Conservation (phyloP, 2,797 vertebrate species). For the Syngnathus rostellatus region DNA sequence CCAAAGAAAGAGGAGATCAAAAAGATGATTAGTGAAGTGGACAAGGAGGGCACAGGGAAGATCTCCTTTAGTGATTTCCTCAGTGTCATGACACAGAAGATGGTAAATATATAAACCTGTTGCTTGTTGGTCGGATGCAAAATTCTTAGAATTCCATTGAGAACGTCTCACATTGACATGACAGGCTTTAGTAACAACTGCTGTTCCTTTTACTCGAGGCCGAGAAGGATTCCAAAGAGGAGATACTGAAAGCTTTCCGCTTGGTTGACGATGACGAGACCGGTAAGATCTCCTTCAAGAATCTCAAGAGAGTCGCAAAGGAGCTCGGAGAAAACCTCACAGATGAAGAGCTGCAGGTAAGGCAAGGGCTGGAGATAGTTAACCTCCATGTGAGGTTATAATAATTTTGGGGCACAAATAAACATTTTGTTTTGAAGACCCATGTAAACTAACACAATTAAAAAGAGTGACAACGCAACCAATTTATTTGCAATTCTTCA, state of each 20-base stretch:
- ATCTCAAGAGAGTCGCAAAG: constrained; percentile 86
- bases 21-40: constrained; percentile 86
- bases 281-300: constrained; percentile 90
- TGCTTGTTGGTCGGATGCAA: not conserved
- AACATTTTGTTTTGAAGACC: too few species aligned
- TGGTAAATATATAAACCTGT: constrained; percentile 66
- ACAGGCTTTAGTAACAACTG: not conserved
- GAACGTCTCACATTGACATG: not conserved
- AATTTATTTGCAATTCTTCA: too few species aligned
- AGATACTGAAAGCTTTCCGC: constrained; percentile 92
- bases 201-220: constrained; percentile 61
- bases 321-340: constrained; percentile 91
- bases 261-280: constrained; percentile 94
- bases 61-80: constrained; percentile 85
- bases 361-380: not conserved
- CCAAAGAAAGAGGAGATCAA: constrained; percentile 96
- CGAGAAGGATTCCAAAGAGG: constrained; percentile 93
- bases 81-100: constrained; percentile 87
- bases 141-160: not conserved
- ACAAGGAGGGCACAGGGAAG: constrained; percentile 87
- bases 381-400: not conserved
- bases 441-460: too few species aligned
- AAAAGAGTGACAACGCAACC: too few species aligned
- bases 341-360: constrained; percentile 90
- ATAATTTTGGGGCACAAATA: too few species aligned